Base-by-base conservation (phyloP, 2,888 invertebrate genomes). In the Hirtodrosophila confusa region DNA sequence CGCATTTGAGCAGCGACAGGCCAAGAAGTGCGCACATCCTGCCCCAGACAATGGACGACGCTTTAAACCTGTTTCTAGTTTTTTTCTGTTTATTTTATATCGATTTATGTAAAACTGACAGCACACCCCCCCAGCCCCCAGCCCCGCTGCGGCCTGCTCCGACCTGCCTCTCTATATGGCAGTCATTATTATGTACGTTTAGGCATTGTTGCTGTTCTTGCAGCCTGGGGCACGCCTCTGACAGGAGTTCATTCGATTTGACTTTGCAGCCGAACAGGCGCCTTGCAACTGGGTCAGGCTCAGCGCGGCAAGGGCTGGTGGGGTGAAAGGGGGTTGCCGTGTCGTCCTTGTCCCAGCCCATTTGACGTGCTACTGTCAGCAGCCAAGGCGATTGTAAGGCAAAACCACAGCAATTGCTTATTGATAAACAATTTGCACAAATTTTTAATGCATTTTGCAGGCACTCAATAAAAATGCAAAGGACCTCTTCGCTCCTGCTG, bases 41-140 rank as follows among this genome's bases (percentile, higher is more conserved):
- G 40, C 37, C 10, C 8, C 27, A 55, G 58, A 53, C 70, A 57
- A 48, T 61, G 36, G 44, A 36, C 49, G 58, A 39, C 57, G 40
- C 67, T 78, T 82, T 84, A 84, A 86, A 70, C 75, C 57, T 71
- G 75, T 50, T 70, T 47, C 33, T 43, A 66, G 55, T 69, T 56
- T 53, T 35, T 51, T 27, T 3, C 6, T 4, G 12, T 12, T 36
- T 33, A 11, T 40, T 49, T 61, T 65, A 64, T 67, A 80, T 86
- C 84, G 86, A 82, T 82, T 83, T 86, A 82, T 86, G 86, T 60
- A 70, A 86, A 82, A 69, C 62, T 74, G 78, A 68, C 70, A 76
- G 67, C 54, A 40, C 43, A 40, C 60, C 24, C 17, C 37, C 24
- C 33, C 17, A 6, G 29, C 29, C 31, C 33, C 17, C 35, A 27